phyloP scores from a whole-genome alignment of 2,113 vertebrate genomes.

The Mola mola region DNA sequence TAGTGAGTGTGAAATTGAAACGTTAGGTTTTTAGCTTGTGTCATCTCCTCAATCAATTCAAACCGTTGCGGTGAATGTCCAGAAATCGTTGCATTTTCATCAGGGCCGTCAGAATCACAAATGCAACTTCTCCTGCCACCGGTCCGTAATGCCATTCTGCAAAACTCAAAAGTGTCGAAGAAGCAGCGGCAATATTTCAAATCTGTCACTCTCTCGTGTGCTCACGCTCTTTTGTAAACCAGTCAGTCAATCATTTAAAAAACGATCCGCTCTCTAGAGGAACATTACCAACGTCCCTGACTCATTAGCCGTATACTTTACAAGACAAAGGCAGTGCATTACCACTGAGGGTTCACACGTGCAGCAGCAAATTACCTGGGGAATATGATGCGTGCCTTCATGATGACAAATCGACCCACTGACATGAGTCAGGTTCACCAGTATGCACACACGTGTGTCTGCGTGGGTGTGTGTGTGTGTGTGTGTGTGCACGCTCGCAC shows the following conservation, averaged over 20 bases:
- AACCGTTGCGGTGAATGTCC: not conserved
- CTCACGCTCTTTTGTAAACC: not conserved
- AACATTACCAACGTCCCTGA: slow-evolving; percentile 16
- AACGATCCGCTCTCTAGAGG: slow-evolving; percentile 4
- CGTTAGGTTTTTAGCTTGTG: slow-evolving; percentile 9
- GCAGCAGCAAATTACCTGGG: slow-evolving; percentile 27
- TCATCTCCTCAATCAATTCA: not conserved
- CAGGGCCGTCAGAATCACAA: slow-evolving; percentile 20
- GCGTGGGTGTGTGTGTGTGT: too few relatives aligned
- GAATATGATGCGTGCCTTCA: slow-evolving; percentile 34
- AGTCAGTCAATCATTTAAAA: slow-evolving; percentile 13
- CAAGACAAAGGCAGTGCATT: slow-evolving; percentile 44
- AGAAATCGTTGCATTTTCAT: slow-evolving; percentile 18
- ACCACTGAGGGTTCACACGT: slow-evolving; percentile 20
- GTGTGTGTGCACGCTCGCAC: too few relatives aligned
- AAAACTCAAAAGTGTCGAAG: not conserved
- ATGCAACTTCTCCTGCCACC: slow-evolving; percentile 46
- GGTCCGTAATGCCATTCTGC: not conserved
- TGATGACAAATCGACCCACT: slow-evolving; percentile 38
- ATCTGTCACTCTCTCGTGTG: too few relatives aligned
- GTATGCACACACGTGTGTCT: slow-evolving; percentile 21
- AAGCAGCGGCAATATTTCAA: not conserved
- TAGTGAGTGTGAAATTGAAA: slow-evolving; percentile 25
- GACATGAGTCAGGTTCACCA: slow-evolving; percentile 6
- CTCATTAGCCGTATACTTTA: slow-evolving; percentile 42